These are phyloP conservation scores for Trachelus tabidus DNA, from an alignment of 2,888 invertebrate species.

Conservation along the genomic window DNA sequence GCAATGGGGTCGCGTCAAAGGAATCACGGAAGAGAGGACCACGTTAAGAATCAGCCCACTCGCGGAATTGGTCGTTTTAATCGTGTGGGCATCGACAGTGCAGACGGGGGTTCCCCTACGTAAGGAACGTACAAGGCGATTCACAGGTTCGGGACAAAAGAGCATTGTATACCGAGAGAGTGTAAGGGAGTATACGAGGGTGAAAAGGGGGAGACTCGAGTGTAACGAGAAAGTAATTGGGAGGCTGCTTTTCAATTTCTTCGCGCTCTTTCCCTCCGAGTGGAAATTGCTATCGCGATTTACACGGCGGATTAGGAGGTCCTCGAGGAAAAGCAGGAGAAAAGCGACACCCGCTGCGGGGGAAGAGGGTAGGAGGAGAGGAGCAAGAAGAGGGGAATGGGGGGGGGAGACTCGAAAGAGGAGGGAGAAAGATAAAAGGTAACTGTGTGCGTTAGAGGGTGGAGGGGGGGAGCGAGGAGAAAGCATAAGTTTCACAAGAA, in stretches of 20 bases:
- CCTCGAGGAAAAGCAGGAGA: background rate
- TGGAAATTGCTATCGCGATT: slow-evolving; percentile 1
- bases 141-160: background rate
- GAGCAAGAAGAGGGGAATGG: slow-evolving; percentile 1
- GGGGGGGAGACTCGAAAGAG: slow-evolving; percentile 6
- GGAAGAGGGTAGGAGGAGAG: background rate
- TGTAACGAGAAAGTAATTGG: slow-evolving; percentile 5
- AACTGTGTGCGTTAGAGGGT: slow-evolving; percentile 1
- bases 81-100: too few species aligned
- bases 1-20: too few species aligned
- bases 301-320: background rate
- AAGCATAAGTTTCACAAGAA: slow-evolving; percentile 7
- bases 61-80: too few species aligned
- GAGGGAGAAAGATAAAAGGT: slow-evolving; percentile 15
- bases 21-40: too few species aligned
- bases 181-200: background rate
- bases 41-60: too few species aligned
- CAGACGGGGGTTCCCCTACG: too few species aligned
- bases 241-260: slow-evolving; percentile 3
- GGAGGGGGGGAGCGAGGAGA: slow-evolving; percentile 19
- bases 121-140: too few species aligned
- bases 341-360: slow-evolving; percentile 9
- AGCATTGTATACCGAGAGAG: background rate
- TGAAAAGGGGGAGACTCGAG: background rate
- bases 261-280: background rate